These are phyloP conservation scores for Hypsibius dujardini DNA, from an alignment of 1,140 invertebrate species.

Conservation along the genomic window DNA sequence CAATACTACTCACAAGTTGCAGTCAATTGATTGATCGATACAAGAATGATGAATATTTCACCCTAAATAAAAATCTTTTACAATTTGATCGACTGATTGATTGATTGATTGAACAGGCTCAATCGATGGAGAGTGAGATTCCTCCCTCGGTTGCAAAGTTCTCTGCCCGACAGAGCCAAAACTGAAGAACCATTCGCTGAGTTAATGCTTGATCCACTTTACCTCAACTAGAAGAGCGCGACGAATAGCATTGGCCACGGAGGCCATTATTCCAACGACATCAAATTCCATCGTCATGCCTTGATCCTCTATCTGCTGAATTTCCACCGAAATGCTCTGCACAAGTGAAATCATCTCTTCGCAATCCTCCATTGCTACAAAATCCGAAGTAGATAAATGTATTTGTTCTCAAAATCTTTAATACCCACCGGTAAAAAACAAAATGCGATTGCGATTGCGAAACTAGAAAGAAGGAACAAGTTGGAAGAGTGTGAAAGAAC, in stretches of 20 bases:
- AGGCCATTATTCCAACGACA: constrained; percentile 67
- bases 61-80: neutral
- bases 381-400: too few species aligned
- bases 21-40: too few species aligned
- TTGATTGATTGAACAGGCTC: neutral
- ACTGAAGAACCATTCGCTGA: neutral
- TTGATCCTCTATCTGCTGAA: neutral
- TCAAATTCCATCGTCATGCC: constrained; percentile 61
- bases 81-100: neutral
- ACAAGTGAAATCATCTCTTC: too few species aligned
- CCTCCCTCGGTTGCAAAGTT: neutral
- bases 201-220: constrained; percentile 22
- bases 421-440: too few species aligned
- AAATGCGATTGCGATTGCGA: too few species aligned
- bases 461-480: too few species aligned
- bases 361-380: too few species aligned
- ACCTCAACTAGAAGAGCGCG: constrained; percentile 81
- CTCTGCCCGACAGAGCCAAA: neutral
- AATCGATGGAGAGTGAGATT: neutral
- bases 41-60: too few species aligned
- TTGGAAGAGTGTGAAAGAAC: too few species aligned
- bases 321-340: neutral
- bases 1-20: too few species aligned
- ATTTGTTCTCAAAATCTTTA: too few species aligned
- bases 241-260: constrained; percentile 78